Evolutionary conservation across 2,888 invertebrate genomes (phyloP), one percentile per base, ranked within the genome.

Genomic region (Aleiodes testaceus): DNA sequence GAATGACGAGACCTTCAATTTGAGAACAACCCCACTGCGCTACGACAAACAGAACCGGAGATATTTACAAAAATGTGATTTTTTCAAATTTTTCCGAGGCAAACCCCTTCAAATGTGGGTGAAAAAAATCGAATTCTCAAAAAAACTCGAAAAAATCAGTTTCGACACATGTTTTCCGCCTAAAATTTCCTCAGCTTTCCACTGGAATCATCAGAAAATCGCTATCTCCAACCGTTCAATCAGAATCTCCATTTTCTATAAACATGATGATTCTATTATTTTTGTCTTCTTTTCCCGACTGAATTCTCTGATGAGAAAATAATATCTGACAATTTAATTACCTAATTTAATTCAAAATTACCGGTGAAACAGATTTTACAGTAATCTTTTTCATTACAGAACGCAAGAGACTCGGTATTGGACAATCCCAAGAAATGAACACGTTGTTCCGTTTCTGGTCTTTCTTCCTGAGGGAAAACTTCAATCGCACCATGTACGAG

Each of bases 361-460:
- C n/a, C n/a, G n/a, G n/a, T n/a, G n/a, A n/a, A n/a, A 6, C 9
- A 20, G 42, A 22, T 22, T 61, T 3, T 55, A 47, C 5, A 36
- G 18, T 11, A 6, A 66, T 68, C 71, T 71, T 79, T 14, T 70
- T 69, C 74, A 73, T 91, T 87, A 79, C 90, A 94, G 98, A 99
- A 87, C 94, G 98, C 78, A 95, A 96, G 88, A 93, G 95, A 85
- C 91, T 96, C 70, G 99, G 99, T 74, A 94, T 94, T 81, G 99
- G 99, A 0, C 95, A 95, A 84, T 97, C 97, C 5, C 97, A 97
- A 84, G 99, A 99, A 89, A 99, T 99, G 99, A 99, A 99, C 89
- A 99, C 99, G 0, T 90, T 99, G 65, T 99, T 98, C 91, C 91
- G 99, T 74, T 99, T 99, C 90, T 99, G 99, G 99, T 99, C 99